Conservation (phyloP, 1,140 invertebrate species). For the Heliconius himera region DNA sequence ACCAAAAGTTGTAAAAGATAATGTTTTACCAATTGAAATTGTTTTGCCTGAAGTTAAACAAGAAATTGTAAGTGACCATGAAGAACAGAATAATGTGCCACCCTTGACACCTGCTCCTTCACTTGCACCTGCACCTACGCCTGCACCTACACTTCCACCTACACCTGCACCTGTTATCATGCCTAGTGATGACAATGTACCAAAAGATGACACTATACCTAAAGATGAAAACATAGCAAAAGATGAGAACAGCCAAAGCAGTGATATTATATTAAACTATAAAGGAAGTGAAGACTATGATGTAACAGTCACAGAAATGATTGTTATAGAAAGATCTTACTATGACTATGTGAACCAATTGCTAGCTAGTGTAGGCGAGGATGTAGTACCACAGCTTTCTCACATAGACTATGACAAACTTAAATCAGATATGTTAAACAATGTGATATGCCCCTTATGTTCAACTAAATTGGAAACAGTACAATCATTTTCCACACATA, state of each 20-base stretch:
- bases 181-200: slow-evolving; percentile 33
- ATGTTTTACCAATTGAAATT: background rate
- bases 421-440: slow-evolving; percentile 47
- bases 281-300: slow-evolving; percentile 76
- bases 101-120: background rate
- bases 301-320: slow-evolving; percentile 68
- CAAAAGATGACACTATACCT: slow-evolving; percentile 25
- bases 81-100: slow-evolving; percentile 25
- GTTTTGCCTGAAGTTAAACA: slow-evolving; percentile 63
- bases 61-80: slow-evolving; percentile 53
- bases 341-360: slow-evolving; percentile 64
- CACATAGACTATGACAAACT: slow-evolving; percentile 56
- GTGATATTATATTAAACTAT: slow-evolving; percentile 48
- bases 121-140: background rate
- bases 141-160: background rate
- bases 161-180: background rate
- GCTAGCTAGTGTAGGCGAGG: slow-evolving; percentile 56
- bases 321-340: slow-evolving; percentile 67
- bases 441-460: slow-evolving; percentile 64
- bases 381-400: slow-evolving; percentile 58
- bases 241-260: slow-evolving; percentile 37
- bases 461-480: slow-evolving; percentile 50
- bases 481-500: slow-evolving; percentile 57
- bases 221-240: slow-evolving; percentile 45
- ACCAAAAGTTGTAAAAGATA: slow-evolving; percentile 31